Evolutionary conservation across 1,140 invertebrate species (phyloP), one percentile per base, ranked within the genome.

Genomic region (Mizuhopecten yessoensis): DNA sequence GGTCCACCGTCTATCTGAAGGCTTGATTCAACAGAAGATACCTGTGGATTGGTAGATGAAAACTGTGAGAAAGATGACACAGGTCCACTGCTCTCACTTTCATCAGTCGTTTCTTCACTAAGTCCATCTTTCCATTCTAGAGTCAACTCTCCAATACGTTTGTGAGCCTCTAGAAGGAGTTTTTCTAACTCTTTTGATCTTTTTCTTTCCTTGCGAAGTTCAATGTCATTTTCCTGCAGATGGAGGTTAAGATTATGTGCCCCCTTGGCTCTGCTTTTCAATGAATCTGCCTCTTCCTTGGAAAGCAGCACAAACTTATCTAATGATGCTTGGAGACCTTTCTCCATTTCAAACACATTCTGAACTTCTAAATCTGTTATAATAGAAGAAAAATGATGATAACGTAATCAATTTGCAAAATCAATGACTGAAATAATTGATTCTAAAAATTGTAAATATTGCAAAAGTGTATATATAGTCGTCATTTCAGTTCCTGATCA

Each of bases 231-330:
- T 29, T 75, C 57, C 29, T 75, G 57, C 5, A 75, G 57, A 29
- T 75, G 57, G 57, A 75, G 57, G n/a, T 75, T 75, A 29, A 75
- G 57, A 29, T 75, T 75, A 7, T 75, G 57, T 75, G 57, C 57
- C 29, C 57, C 57, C n/a, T 75, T 75, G 57, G 57, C 57, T 75
- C n/a, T 75, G 11, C 57, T 75, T 29, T 75, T n/a, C n/a, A 75
- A 17, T 29, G 57, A 75, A 29, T 75, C 57, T 29, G 57, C 57
- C 57, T 75, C 57, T 17, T 23, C 57, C 57, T 75, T 23, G n/a
- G 57, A 75, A 29, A 75, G 57, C 23, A 75, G 57, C 57, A 75
- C 57, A 75, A 75, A 75, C 23, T 75, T 75, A 29, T 75, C 57
- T 75, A 29, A 75, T 29, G 57, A 75, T 75, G 57, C 23, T 75